Evolutionary conservation across 2,888 invertebrate genomes (phyloP), one percentile per base, ranked within the genome.

Genomic region (Eupeodes luniger): DNA sequence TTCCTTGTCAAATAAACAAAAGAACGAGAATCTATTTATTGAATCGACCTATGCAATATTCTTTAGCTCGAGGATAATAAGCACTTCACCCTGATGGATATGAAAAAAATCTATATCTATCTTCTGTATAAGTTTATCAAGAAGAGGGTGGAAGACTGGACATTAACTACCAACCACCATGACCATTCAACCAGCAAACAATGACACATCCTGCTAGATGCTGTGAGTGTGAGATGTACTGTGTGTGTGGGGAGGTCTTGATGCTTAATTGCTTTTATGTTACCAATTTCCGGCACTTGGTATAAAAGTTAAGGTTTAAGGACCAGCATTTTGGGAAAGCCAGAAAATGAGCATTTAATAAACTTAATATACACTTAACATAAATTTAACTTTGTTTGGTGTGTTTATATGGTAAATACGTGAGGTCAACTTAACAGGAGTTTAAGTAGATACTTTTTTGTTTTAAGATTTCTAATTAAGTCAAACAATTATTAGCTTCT

Each of bases 251-350:
- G 87, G 83, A 69, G 76, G 55, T 69, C 19, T 53, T 70, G 70
- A 75, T 19, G 66, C 66, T 88, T 88, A 88, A 88, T 88, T 88
- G 88, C 85, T 85, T 88, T 88, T 85, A 85, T 88, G 88, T 85
- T 88, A 88, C 88, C 88, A 88, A 88, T 88, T 85, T 88, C 88
- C 88, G 85, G 85, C 88, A 81, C 81, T 88, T 78, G 85, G 85
- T 78, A 75, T 66, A 55, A 40, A 40, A 40, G 40, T 40, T 40
- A 40, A 40, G 40, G 74, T 75, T 47, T 69, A 19, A 75, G 74
- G 88, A 77, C 53, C 80, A 84, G 34, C n/a, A 36, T 62, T 70
- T 64, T 55, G 9, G 75, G 75, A 79, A 44, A 61, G 4, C 79
- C 87, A 84, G 80, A 87, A 87, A 84, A 87, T 81, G 72, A 81